Conservation (phyloP, 2,113 vertebrate genomes). For the Nothocercus julius region DNA sequence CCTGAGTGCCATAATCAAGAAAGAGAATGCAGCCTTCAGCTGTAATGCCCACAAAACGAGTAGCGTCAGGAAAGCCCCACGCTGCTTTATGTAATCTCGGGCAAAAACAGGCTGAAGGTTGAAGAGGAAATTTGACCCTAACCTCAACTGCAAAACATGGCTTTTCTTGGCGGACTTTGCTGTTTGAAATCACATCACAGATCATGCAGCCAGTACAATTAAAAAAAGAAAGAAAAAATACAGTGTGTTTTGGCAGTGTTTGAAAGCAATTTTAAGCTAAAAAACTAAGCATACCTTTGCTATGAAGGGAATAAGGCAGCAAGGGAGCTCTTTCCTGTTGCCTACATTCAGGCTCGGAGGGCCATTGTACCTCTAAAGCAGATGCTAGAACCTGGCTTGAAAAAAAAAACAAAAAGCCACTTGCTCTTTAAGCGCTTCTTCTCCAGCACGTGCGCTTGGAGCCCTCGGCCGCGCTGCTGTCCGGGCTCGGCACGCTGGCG, state of each 20-base stretch:
- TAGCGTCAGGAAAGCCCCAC: not conserved
- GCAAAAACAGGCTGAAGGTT: not conserved
- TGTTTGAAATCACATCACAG: not conserved
- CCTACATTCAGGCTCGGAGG: not conserved
- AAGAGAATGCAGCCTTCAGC: not conserved
- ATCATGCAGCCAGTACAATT: not conserved
- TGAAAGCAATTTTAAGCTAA: not conserved
- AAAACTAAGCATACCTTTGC: not conserved
- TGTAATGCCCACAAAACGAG: not conserved
- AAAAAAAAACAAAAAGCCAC: not conserved
- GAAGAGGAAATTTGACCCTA: not conserved
- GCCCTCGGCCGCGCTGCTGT: not conserved
- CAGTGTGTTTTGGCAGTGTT: not conserved
- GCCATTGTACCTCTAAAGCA: not conserved
- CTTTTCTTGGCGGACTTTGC: not conserved
- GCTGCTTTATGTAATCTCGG: not conserved
- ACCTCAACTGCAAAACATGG: not conserved
- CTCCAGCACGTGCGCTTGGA: accelerated
- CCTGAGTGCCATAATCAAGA: not conserved
- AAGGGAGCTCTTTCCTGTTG: not conserved
- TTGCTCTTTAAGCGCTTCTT: not conserved
- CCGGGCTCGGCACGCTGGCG: not conserved
- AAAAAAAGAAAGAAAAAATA: not conserved
- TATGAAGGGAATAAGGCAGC: not conserved
- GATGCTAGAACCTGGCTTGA: not conserved